Evolutionary conservation across 2,113 vertebrate species (phyloP).

Genomic region (Phaetusa simplex): DNA sequence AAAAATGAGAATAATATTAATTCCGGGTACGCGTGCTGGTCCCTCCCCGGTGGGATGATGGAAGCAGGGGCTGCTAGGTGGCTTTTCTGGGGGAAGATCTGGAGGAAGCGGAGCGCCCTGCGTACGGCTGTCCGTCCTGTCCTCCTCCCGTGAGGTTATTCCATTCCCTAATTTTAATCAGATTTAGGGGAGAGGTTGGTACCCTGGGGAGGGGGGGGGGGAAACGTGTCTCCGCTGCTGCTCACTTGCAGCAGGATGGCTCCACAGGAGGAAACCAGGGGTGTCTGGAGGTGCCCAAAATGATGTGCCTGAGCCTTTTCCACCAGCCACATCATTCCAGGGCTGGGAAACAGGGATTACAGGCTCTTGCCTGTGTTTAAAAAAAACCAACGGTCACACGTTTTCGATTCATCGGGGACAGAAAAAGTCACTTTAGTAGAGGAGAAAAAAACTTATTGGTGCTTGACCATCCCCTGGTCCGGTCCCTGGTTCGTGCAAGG

Average conservation of each 20-base stretch:
- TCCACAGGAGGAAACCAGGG: background rate
- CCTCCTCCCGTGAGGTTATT: background rate
- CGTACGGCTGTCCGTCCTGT: background rate
- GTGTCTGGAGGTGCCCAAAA: background rate
- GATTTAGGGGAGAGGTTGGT: background rate
- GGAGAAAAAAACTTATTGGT: background rate
- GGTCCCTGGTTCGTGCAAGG: rapidly evolving
- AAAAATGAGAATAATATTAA: background rate
- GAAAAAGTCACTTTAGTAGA: background rate
- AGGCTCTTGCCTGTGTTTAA: background rate
- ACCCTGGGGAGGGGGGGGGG: too few species aligned
- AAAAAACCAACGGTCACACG: background rate
- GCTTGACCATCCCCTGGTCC: too few species aligned
- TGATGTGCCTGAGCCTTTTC: background rate
- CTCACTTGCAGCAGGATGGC: background rate
- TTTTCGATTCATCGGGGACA: background rate
- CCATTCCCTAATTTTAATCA: background rate
- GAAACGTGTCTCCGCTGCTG: background rate
- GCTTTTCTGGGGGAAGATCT: background rate
- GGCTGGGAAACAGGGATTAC: background rate
- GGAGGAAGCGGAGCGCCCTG: background rate
- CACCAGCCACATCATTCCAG: rapidly evolving
- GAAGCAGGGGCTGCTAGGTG: background rate
- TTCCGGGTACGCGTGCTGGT: background rate
- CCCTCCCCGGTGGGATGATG: background rate